These are phyloP conservation scores for Agrochola litura DNA, from an alignment of 2,888 invertebrate genomes.

Conservation along the genomic window DNA sequence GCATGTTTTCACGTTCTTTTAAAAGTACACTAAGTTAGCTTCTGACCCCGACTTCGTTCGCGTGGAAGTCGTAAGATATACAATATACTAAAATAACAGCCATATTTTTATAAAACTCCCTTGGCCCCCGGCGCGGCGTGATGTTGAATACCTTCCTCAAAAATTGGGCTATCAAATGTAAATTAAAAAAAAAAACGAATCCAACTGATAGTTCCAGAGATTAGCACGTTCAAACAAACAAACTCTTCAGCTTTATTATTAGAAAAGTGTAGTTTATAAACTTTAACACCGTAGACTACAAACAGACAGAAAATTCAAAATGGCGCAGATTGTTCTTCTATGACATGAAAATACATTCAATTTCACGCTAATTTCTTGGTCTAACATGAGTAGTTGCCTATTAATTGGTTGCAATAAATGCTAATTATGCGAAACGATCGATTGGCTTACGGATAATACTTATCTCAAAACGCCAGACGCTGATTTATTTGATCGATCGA, in stretches of 20 bases:
- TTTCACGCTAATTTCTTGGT: slow-evolving; percentile 24
- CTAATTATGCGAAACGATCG: slow-evolving; percentile 27
- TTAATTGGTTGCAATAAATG: slow-evolving; percentile 9
- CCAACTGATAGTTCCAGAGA: not conserved
- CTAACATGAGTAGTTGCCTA: slow-evolving; percentile 10
- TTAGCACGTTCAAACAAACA: not conserved
- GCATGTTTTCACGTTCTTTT: slow-evolving; percentile 18
- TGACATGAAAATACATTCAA: not conserved
- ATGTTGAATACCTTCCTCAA: no score
- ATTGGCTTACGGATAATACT: slow-evolving; percentile 9
- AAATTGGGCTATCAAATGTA: no score
- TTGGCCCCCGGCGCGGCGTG: no score
- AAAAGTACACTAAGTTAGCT: not conserved
- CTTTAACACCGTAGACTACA: not conserved
- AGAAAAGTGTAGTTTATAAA: no score
- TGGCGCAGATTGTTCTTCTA: slow-evolving; percentile 14
- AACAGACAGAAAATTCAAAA: slow-evolving; percentile 2
- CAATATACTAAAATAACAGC: no score
- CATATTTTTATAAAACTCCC: no score
- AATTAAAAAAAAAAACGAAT: no score
- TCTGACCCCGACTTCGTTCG: not conserved
- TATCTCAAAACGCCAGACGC: not conserved
- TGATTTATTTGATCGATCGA: slow-evolving; percentile 41
- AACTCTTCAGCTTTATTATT: not conserved
- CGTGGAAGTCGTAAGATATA: no score